phyloP scores from a whole-genome alignment of 2,888 invertebrate genomes.

The Dichetophora obliterata region DNA sequence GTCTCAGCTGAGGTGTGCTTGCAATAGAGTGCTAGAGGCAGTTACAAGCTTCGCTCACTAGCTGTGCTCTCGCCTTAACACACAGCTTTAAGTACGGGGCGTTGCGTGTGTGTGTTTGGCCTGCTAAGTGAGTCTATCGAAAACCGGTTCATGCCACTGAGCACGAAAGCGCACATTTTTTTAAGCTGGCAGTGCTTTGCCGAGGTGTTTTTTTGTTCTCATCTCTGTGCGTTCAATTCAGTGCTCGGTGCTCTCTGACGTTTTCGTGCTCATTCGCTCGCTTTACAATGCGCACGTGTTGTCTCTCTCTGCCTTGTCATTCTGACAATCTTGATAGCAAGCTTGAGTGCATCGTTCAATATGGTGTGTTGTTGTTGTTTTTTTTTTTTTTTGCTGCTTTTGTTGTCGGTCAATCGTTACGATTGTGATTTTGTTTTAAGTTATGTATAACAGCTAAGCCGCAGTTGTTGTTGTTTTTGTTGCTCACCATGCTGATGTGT shows the following conservation, averaged over 20 bases:
- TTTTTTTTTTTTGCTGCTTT: slow-evolving; percentile 14
- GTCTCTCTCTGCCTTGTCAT: slow-evolving; percentile 11
- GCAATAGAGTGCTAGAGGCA: neutral
- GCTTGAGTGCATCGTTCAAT: slow-evolving; percentile 64
- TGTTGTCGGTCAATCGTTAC: slow-evolving; percentile 65
- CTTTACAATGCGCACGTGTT: neutral
- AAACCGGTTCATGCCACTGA: neutral
- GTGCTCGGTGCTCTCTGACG: too few species aligned
- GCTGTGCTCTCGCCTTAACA: neutral
- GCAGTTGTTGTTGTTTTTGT: slow-evolving; percentile 28
- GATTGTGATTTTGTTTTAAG: slow-evolving; percentile 60
- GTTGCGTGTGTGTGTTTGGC: neutral
- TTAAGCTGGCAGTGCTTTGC: slow-evolving; percentile 19
- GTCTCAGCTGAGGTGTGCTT: neutral
- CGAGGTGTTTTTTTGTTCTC: neutral
- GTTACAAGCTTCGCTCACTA: neutral
- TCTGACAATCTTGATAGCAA: slow-evolving; percentile 48
- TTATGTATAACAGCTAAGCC: slow-evolving; percentile 16
- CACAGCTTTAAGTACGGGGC: neutral
- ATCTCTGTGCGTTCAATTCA: neutral
- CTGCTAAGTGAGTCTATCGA: neutral
- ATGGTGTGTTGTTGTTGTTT: slow-evolving; percentile 41
- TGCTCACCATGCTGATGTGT: slow-evolving; percentile 30
- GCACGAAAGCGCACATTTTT: neutral
- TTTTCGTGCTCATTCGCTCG: neutral